A percentile compares a stretch with the other conserved stretches of the same genome.
phyloP scores from a whole-genome alignment of 2,797 vertebrate genomes.

The Centropyge bicolor region DNA sequence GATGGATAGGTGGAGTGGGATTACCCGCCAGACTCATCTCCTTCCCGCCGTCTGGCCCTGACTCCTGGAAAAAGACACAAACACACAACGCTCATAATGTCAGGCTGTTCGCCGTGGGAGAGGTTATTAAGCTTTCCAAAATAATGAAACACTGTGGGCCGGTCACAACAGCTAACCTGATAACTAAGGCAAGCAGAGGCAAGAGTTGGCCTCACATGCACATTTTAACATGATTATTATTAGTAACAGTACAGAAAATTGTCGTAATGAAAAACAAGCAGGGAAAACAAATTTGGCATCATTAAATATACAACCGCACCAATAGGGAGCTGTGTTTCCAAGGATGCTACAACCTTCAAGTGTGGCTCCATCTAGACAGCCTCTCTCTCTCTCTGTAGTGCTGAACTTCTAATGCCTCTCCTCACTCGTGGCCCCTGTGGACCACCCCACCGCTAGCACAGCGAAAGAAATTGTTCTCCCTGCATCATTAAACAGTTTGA shows the following conservation, averaged over 20 bases:
- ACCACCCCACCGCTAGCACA: constrained; percentile 70
- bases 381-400: constrained; percentile 54
- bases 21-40: constrained; percentile 79
- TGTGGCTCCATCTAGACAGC: constrained; percentile 54
- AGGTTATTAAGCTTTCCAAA: constrained; percentile 58
- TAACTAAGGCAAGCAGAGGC: constrained; percentile 5
- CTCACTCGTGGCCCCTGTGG: constrained; percentile 68
- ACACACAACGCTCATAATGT: constrained; percentile 53
- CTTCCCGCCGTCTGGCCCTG: constrained; percentile 59
- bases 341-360: constrained; percentile 55
- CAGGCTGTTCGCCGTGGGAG: constrained; percentile 37
- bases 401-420: constrained; percentile 74
- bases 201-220: neutral
- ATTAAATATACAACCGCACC: constrained; percentile 32
- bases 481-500: constrained; percentile 86
- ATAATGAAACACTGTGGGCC: constrained; percentile 32
- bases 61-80: constrained; percentile 69
- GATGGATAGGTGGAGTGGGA: constrained; percentile 83
- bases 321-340: constrained; percentile 45
- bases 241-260: neutral
- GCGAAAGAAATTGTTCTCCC: constrained; percentile 80
- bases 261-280: neutral
- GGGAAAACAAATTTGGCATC: constrained; percentile 28
- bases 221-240: neutral
- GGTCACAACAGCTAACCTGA: constrained; percentile 24